phyloP scores from a whole-genome alignment of 2,113 vertebrate genomes.

The Actenoides hombroni region DNA sequence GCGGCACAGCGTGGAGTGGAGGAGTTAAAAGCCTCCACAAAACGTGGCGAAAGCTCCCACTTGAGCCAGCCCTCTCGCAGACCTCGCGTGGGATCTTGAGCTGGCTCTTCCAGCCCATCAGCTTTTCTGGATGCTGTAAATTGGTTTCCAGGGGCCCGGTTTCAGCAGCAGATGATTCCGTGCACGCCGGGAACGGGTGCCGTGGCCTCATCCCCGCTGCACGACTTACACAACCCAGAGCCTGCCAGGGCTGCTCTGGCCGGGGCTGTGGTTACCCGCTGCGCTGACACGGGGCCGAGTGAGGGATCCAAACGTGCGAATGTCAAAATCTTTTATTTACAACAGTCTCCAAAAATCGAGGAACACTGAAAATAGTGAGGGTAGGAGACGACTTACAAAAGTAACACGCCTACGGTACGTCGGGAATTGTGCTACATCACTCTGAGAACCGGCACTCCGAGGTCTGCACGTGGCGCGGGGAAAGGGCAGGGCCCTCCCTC shows the following conservation, averaged over 20 bases:
- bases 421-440: slow-evolving; percentile 61
- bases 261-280: fast-evolving
- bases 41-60: background rate
- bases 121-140: background rate
- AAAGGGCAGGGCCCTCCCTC: background rate
- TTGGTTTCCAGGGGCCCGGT: background rate
- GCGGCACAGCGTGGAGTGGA: background rate
- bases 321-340: slow-evolving; percentile 73
- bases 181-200: fast-evolving
- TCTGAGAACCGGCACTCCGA: slow-evolving; percentile 17
- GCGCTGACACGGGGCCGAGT: fast-evolving
- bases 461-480: background rate
- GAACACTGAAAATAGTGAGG: slow-evolving; percentile 45
- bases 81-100: background rate
- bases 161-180: background rate
- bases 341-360: slow-evolving; percentile 61
- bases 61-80: background rate
- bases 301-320: background rate
- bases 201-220: background rate
- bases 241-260: background rate
- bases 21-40: background rate
- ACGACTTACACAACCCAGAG: background rate
- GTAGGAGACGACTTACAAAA: slow-evolving; percentile 50
- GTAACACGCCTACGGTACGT: background rate
- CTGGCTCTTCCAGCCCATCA: background rate